Base-by-base conservation (phyloP, 2,113 vertebrate genomes). In the Ailuropoda melanoleuca region DNA sequence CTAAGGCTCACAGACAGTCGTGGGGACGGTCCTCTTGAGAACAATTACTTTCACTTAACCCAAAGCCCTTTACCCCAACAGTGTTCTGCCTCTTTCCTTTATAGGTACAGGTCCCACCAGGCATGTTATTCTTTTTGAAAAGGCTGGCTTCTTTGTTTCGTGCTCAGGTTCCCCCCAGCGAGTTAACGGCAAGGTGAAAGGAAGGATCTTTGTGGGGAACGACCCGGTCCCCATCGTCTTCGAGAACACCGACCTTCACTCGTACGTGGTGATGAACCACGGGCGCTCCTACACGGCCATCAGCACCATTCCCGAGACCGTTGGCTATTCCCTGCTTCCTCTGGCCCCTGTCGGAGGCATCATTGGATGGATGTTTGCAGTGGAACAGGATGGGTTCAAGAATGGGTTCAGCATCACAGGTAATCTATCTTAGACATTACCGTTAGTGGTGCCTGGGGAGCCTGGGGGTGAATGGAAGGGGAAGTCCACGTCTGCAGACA, bases 351-450 rank as follows among this genome's bases (percentile, higher is more conserved):
- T 99, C 0, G 99, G 99, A 24, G 99, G 99, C 31, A 98, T 99
- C 97, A 99, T 99, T 46, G 99, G 99, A 29, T 99, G 99, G 99
- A 99, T 99, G 96, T 99, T 99, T 96, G 99, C 99, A 8, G 99
- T 99, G 97, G 99, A 99, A 96, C 99, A 99, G 82, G 99, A 99
- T 1, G 99, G 99, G 91, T 99, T 99, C 97, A 99, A 99, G 98
- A 99, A 99, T 17, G 99, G 99, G 95, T 99, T 99, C 98, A 99
- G 99, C 80, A 95, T 99, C 97, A 99, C 99, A 1, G 99, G 99
- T 99, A 98, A 99, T 68, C 93, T 84, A n/a, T 7, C 2, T 12
- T 46, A 12, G 13, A 72, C 18, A 0, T 46, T 34, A 18, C 37
- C 48, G 29, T 46, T 8, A 74, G 0, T 4, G 34, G 21, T 39